Conservation (phyloP, 2,113 vertebrate species). For the Pterophyllum scalare region DNA sequence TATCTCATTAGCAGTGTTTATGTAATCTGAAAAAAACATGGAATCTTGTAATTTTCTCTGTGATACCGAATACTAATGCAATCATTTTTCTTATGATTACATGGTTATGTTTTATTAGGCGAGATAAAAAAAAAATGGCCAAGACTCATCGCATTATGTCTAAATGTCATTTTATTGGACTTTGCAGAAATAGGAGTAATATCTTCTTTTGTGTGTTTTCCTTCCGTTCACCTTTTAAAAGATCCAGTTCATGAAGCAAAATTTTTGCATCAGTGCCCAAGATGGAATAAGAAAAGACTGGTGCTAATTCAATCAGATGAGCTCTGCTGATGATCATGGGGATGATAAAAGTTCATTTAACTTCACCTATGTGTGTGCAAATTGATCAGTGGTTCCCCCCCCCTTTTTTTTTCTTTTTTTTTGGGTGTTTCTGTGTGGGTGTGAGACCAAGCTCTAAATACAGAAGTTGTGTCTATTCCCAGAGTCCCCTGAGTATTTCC, state of each 20-base stretch:
- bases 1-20: not conserved
- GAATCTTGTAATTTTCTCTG: not conserved
- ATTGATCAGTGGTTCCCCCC: not conserved
- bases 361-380: not conserved
- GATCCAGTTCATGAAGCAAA: not conserved
- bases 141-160: not conserved
- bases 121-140: not conserved
- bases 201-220: constrained; percentile 12
- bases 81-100: constrained; percentile 15
- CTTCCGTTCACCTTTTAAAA: not conserved
- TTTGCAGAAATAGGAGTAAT: not conserved
- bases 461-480: constrained; percentile 5
- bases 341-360: not conserved
- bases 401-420: not conserved
- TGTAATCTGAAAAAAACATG: constrained; percentile 17
- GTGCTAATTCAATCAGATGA: not conserved
- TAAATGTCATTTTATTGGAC: constrained; percentile 29
- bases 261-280: not conserved
- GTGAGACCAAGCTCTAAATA: constrained; percentile 5
- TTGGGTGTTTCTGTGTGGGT: not conserved
- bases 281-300: not conserved
- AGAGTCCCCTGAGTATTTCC: constrained; percentile 12
- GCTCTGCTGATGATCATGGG: not conserved
- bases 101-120: constrained; percentile 5
- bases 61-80: not conserved